These are phyloP conservation scores for Cisticola juncidis DNA, from an alignment of 2,113 vertebrate species.

Conservation along the genomic window DNA sequence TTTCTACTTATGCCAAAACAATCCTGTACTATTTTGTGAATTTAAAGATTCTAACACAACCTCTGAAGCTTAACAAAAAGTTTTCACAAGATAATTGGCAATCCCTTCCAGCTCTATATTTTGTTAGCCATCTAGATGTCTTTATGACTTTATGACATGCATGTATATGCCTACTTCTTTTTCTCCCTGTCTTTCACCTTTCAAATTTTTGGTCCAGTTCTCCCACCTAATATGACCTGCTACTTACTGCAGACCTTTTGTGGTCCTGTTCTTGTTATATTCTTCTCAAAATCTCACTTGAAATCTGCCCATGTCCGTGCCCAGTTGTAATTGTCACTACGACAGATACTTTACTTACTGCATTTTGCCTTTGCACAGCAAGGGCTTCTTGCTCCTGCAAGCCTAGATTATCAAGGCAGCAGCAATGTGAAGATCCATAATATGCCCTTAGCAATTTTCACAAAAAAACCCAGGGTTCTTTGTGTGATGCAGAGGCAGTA, in stretches of 20 bases:
- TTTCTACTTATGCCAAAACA: background rate
- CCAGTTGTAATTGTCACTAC: background rate
- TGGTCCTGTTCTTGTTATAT: background rate
- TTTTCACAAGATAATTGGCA: background rate
- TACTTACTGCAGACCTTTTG: background rate
- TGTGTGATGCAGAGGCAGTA: background rate
- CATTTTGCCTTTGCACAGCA: background rate
- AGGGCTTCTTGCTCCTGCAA: background rate
- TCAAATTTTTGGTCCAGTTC: background rate
- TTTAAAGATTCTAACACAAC: background rate
- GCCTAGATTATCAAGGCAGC: background rate
- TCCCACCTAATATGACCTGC: background rate
- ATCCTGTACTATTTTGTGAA: background rate
- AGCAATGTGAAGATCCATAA: background rate
- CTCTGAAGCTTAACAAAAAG: background rate
- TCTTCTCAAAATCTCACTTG: background rate
- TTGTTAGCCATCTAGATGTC: background rate
- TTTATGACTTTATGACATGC: background rate
- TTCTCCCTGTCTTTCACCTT: fast-evolving
- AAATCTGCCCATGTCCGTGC: background rate
- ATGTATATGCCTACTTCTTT: background rate
- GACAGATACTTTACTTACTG: background rate
- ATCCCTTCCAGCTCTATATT: background rate
- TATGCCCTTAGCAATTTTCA: background rate
- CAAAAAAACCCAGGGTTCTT: background rate